phyloP scores from a whole-genome alignment of 2,113 vertebrate species.

The Psettodes erumei region DNA sequence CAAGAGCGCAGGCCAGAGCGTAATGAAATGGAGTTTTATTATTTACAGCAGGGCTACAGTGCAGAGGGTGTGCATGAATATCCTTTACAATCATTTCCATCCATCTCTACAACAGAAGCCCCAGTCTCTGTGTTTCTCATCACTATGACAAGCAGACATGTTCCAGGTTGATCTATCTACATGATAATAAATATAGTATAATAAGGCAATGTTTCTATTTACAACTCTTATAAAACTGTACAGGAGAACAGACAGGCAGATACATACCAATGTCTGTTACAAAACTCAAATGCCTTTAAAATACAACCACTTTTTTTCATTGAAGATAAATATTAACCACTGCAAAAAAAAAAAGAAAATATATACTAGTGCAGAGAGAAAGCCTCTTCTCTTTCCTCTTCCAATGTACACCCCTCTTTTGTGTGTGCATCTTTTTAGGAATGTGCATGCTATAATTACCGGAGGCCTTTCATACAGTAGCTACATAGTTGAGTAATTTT shows the following conservation, averaged over 20 bases:
- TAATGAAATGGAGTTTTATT: conserved; percentile 77
- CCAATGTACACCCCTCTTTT: conserved; percentile 41
- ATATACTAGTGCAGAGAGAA: conserved; percentile 48
- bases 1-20: conserved; percentile 35
- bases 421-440: conserved; percentile 65
- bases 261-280: conserved; percentile 28
- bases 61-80: conserved; percentile 66
- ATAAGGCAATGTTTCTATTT: conserved; percentile 80
- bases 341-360: conserved; percentile 67
- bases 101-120: conserved; percentile 52
- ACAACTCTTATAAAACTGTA: conserved; percentile 83
- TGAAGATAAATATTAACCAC: conserved; percentile 64
- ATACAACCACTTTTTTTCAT: conserved; percentile 41
- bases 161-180: conserved; percentile 63
- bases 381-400: conserved; percentile 11
- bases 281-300: conserved; percentile 33
- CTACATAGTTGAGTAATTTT: conserved; percentile 64
- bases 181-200: conserved; percentile 68
- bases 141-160: conserved; percentile 34
- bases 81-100: conserved; percentile 70
- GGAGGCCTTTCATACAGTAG: conserved; percentile 68
- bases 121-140: conserved; percentile 35
- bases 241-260: conserved; percentile 53
- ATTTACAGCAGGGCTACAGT: conserved; percentile 75
- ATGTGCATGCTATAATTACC: conserved; percentile 69